Conservation (phyloP, 2,888 invertebrate genomes). For the Hymenopus coronatus region DNA sequence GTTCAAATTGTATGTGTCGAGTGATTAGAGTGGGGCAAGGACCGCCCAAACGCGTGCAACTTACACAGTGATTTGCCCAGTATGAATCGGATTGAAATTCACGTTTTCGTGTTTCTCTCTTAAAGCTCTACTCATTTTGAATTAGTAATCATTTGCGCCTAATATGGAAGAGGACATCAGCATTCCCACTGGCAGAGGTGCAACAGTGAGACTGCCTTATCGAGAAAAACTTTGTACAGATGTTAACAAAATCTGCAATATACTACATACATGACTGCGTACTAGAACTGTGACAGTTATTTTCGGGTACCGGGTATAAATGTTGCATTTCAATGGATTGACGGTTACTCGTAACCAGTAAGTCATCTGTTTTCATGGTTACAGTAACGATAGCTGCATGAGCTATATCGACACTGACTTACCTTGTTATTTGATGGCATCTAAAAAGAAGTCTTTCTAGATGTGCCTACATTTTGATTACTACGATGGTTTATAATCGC, state of each 20-base stretch:
- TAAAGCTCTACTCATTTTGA: not conserved
- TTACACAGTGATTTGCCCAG: not conserved
- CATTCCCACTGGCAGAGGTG: not conserved
- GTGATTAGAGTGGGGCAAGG: not conserved
- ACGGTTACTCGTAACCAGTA: no score
- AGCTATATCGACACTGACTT: no score
- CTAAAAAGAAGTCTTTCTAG: no score
- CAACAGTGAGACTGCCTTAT: not conserved
- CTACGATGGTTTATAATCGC: no score
- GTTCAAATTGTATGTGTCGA: not conserved
- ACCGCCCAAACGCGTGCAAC: not conserved
- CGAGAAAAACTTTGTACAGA: not conserved
- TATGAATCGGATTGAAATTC: not conserved
- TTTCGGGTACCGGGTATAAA: no score
- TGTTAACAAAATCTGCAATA: not conserved
- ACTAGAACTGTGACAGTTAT: no score
- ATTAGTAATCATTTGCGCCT: not conserved
- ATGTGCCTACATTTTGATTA: no score
- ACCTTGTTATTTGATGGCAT: no score
- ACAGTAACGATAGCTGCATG: no score
- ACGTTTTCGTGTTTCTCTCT: not conserved
- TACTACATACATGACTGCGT: no score
- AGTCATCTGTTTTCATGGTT: no score
- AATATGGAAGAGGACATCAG: not conserved
- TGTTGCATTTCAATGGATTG: no score